Evolutionary conservation across 2,113 vertebrate species (phyloP).

Genomic region (Mellivora capensis): DNA sequence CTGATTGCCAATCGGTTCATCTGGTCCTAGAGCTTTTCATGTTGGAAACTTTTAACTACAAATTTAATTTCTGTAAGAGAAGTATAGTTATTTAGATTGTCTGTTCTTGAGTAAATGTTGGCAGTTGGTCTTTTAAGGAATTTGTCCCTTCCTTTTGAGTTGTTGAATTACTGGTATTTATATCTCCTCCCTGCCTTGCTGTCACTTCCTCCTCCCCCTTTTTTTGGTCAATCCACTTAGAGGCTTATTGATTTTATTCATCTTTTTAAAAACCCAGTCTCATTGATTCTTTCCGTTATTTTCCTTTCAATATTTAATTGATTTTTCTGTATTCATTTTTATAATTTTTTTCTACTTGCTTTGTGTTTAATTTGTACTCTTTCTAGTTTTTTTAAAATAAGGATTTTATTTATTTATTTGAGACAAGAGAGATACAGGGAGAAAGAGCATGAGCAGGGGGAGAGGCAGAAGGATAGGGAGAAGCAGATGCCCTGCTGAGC

Average conservation of each 20-base stretch:
- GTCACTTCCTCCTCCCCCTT: background rate
- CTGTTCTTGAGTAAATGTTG: background rate
- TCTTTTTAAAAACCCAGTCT: background rate
- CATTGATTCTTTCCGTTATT: background rate
- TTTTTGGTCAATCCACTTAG: background rate
- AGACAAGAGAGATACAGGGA: no score
- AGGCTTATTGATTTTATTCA: background rate
- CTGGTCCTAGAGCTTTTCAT: background rate
- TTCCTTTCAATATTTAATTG: background rate
- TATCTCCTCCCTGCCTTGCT: background rate
- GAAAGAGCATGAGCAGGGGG: no score
- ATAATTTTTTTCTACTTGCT: background rate
- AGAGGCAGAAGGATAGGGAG: background rate
- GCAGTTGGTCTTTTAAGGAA: background rate
- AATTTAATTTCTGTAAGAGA: background rate
- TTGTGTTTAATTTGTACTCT: background rate
- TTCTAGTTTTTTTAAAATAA: background rate
- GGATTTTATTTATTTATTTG: no score
- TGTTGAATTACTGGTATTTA: background rate
- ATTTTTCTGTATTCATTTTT: background rate
- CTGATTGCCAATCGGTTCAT: background rate
- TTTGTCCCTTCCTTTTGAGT: background rate
- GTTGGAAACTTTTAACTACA: slow-evolving; percentile 18
- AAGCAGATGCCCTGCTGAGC: background rate
- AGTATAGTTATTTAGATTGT: background rate